A percentile compares a stretch with the other conserved stretches of the same genome.
phyloP scores from a whole-genome alignment of 2,888 invertebrate genomes.

The Callinectes sapidus region DNA sequence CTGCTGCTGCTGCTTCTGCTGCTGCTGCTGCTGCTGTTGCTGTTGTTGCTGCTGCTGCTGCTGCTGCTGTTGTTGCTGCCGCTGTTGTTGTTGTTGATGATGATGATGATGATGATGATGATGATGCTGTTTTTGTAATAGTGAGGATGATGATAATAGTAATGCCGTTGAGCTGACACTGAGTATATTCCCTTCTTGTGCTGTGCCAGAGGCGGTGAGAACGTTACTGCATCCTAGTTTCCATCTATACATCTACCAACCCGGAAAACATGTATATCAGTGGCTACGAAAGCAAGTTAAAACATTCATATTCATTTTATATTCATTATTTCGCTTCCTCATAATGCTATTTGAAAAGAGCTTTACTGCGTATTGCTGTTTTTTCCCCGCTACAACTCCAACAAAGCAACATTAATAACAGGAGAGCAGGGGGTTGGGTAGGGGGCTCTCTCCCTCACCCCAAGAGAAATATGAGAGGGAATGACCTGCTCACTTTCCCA shows the following conservation, averaged over 20 bases:
- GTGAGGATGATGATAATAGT: no score
- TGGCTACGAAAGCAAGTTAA: not conserved
- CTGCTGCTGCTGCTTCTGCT: no score
- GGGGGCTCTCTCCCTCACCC: not conserved
- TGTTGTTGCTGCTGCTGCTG: no score
- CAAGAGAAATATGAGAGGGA: not conserved
- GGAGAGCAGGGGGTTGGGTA: not conserved
- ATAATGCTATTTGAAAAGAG: not conserved
- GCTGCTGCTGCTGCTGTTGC: no score
- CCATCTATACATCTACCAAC: not conserved
- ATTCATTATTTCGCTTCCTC: not conserved
- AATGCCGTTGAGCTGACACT: no score
- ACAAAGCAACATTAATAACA: conserved; percentile 3
- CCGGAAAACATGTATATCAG: not conserved
- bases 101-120: no score
- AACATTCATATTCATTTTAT: not conserved
- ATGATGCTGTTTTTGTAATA: no score
- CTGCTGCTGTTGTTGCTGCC: no score
- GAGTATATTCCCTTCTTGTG: not conserved
- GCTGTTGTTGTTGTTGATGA: no score
- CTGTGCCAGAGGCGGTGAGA: not conserved
- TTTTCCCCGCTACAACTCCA: not conserved
- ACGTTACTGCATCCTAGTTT: not conserved
- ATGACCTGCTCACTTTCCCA: conserved; percentile 7
- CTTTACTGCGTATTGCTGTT: not conserved